phyloP scores from a whole-genome alignment of 2,888 invertebrate species.

The Drosophila neotestacea region DNA sequence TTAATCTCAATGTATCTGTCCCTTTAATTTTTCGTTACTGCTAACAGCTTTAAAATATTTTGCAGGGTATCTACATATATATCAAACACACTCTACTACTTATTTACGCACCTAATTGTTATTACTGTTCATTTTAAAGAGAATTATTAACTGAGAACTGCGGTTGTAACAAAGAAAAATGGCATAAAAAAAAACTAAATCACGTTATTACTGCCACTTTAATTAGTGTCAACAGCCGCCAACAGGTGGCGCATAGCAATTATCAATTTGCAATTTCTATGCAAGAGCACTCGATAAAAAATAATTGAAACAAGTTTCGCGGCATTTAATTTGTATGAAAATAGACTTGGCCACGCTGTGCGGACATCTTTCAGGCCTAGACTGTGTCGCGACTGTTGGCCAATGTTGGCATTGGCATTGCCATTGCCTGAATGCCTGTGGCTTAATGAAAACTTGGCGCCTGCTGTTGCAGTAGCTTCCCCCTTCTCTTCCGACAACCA shows the following conservation, averaged over 20 bases:
- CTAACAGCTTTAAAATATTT: no score
- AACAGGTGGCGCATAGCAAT: conserved; percentile 59
- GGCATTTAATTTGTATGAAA: conserved; percentile 70
- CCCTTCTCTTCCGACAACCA: not conserved
- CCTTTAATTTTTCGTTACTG: no score
- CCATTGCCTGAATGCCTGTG: conserved; percentile 22
- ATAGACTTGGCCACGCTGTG: conserved; percentile 45
- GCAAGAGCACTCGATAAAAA: conserved; percentile 22
- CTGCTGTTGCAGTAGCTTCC: conserved; percentile 40
- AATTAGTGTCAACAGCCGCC: conserved; percentile 46
- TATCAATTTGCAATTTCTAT: conserved; percentile 58
- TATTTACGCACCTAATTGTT: not conserved
- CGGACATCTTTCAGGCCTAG: conserved; percentile 48
- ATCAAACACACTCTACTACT: conserved; percentile 1
- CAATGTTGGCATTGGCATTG: not conserved
- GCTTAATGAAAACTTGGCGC: conserved; percentile 75
- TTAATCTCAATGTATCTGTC: no score
- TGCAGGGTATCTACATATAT: conserved; percentile 1
- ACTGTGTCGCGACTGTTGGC: conserved; percentile 21
- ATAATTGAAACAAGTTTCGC: conserved; percentile 47
- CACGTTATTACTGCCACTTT: conserved; percentile 23
- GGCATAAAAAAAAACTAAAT: conserved; percentile 14
- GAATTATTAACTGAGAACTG: conserved; percentile 21
- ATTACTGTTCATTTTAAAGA: conserved; percentile 11
- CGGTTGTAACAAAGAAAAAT: conserved; percentile 12